These are phyloP conservation scores for Ichneumon xanthorius DNA, from an alignment of 2,888 invertebrate genomes.

Conservation along the genomic window DNA sequence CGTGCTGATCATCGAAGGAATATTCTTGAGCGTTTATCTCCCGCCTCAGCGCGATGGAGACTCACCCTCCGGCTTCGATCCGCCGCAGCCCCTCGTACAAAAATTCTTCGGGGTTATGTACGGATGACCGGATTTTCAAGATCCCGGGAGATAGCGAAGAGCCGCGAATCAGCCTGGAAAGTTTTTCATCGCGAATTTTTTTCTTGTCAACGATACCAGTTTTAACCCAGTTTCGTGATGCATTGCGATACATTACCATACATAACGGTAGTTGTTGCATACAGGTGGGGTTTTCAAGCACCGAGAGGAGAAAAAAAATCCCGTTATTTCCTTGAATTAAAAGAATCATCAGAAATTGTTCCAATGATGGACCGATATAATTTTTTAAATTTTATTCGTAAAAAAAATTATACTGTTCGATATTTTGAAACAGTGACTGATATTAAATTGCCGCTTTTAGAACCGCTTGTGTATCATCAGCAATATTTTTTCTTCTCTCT, in stretches of 20 bases:
- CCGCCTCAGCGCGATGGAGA: background rate
- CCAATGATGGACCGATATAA: background rate
- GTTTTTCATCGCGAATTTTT: background rate
- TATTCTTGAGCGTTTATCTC: constrained; percentile 29
- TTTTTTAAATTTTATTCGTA: too few species aligned
- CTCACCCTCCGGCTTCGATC: background rate
- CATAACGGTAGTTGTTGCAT: background rate
- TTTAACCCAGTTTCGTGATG: background rate
- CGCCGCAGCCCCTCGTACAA: background rate
- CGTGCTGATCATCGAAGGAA: constrained; percentile 14
- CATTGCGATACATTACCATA: background rate
- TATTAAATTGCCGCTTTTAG: background rate
- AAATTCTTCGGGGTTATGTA: background rate
- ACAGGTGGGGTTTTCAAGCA: background rate
- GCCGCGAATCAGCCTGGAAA: background rate
- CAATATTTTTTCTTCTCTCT: background rate
- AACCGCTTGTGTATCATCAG: background rate
- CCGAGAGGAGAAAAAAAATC: background rate
- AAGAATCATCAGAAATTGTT: background rate
- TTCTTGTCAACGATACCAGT: background rate
- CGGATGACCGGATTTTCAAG: constrained; percentile 8
- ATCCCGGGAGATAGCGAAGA: background rate
- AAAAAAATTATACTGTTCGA: background rate
- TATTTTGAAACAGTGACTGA: background rate
- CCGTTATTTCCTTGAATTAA: background rate